Percentiles rank a stretch among this genome's conserved stretches.
These are phyloP conservation scores for Fopius arisanus DNA, from an alignment of 1,140 invertebrate species.

Conservation along the genomic window DNA sequence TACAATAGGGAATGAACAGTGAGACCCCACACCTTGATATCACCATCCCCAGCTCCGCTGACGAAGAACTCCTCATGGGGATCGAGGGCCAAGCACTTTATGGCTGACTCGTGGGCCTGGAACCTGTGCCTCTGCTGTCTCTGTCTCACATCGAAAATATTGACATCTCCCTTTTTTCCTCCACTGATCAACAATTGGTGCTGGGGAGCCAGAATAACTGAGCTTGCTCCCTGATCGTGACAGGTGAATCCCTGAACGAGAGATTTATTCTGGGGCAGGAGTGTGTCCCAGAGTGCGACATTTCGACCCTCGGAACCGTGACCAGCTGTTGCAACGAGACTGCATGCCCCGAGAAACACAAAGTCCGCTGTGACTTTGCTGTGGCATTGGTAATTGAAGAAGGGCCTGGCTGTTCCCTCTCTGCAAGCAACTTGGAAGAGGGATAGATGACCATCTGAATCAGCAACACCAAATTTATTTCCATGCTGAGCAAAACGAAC, in stretches of 20 bases:
- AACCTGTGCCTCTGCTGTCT: slow-evolving; percentile 88
- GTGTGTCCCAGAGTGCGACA: slow-evolving; percentile 98
- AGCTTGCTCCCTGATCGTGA: slow-evolving; percentile 90
- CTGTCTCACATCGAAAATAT: slow-evolving; percentile 93
- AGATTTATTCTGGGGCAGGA: slow-evolving; percentile 93
- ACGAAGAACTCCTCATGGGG: slow-evolving; percentile 96
- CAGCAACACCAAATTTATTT: slow-evolving; percentile 97
- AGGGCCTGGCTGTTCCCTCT: slow-evolving; percentile 84
- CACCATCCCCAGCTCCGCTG: slow-evolving; percentile 97
- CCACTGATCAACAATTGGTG: slow-evolving; percentile 92
- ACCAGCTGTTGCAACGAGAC: slow-evolving; percentile 96
- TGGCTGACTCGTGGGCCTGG: slow-evolving; percentile 89
- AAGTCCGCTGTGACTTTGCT: slow-evolving; percentile 98
- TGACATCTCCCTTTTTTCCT: slow-evolving; percentile 95
- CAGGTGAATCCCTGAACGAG: slow-evolving; percentile 92
- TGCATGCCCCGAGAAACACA: slow-evolving; percentile 96
- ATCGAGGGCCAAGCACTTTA: slow-evolving; percentile 95
- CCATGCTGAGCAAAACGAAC: slow-evolving; percentile 95
- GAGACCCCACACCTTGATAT: slow-evolving; percentile 98
- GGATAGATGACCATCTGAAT: slow-evolving; percentile 89
- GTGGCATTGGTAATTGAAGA: slow-evolving; percentile 96
- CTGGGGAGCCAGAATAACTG: slow-evolving; percentile 89
- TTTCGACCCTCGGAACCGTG: slow-evolving; percentile 97
- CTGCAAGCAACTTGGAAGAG: slow-evolving; percentile 93
- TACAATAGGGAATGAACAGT: slow-evolving; percentile 85